phyloP scores from a whole-genome alignment of 2,797 vertebrate genomes.

The Hydrolagus colliei region DNA sequence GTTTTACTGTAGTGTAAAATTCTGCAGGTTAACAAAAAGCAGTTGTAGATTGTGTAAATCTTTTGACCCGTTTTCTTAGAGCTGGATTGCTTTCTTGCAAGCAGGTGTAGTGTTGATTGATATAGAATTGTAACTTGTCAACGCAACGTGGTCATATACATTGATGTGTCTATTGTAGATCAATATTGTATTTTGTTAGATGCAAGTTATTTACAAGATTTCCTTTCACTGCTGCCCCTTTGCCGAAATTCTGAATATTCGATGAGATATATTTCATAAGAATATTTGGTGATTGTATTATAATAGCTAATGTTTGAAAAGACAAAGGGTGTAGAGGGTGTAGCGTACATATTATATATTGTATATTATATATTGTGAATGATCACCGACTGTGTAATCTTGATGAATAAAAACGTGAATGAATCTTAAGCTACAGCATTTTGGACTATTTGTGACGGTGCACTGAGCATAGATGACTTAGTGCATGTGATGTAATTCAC shows the following conservation, averaged over 20 bases:
- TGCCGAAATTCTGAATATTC: too few relatives aligned
- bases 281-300: too few relatives aligned
- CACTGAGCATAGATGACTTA: background rate
- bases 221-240: too few relatives aligned
- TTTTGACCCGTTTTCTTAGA: background rate
- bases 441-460: background rate
- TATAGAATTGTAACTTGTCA: background rate
- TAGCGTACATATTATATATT: background rate
- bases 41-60: background rate
- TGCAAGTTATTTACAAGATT: too few relatives aligned
- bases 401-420: slow-evolving; percentile 11
- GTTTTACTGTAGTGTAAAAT: background rate
- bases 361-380: background rate
- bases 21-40: background rate
- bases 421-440: background rate
- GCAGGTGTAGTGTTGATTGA: background rate
- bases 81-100: background rate
- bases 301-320: too few relatives aligned
- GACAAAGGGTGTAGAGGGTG: too few relatives aligned
- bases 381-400: background rate
- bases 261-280: too few relatives aligned
- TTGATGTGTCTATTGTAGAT: background rate
- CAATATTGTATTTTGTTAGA: background rate
- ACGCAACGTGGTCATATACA: background rate
- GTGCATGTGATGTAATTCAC: too few relatives aligned